Evolutionary conservation across 2,113 vertebrate genomes (phyloP), one percentile per base, ranked within the genome.

Genomic region (Lynx canadensis): DNA sequence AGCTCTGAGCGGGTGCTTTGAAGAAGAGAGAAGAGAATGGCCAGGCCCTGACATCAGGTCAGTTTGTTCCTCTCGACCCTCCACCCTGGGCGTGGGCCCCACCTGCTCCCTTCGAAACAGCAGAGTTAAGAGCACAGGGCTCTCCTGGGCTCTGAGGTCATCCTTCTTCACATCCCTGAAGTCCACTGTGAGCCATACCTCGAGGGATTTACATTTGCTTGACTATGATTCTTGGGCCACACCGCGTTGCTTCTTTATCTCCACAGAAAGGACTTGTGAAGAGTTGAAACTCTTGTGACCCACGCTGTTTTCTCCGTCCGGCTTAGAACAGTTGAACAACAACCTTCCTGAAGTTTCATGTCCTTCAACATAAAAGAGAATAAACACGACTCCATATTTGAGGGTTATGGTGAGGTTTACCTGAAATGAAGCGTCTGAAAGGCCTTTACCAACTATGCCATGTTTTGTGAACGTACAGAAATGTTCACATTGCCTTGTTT

Each of bases 1-100:
- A 91, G 76, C 92, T 63, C 92, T 80, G 63, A 89, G 81, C 0
- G 0, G 33, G 23, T 2, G 33, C 96, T 97, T 93, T 95, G 93
- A 94, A 89, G 68, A 69, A 60, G 57, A 63, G 82, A 69, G 78
- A 71, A 50, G 82, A 94, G 48, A 88, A 66, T 4, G 29, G 31
- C 48, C 63, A 9, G 89, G 69, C 21, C 25, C 25, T 36, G 78
- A 82, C 73, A 71, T 68, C 50, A 45, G 10, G 38, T 48, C 38
- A 27, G 71, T 15, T 41, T 29, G 4, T 18, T 29, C 38, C 15
- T 8, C 74, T 97, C 50, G 19, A 33, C 23, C 60, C 13, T 45
- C 0, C 0, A 21, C 60, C 10, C 50, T n/a, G 50, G 10, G 38
- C 27, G 1, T 18, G 10, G 19, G 21, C 13, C 33, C 69, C 36